Conservation (phyloP, 2,888 invertebrate species). For the Physocephala rufipes region DNA sequence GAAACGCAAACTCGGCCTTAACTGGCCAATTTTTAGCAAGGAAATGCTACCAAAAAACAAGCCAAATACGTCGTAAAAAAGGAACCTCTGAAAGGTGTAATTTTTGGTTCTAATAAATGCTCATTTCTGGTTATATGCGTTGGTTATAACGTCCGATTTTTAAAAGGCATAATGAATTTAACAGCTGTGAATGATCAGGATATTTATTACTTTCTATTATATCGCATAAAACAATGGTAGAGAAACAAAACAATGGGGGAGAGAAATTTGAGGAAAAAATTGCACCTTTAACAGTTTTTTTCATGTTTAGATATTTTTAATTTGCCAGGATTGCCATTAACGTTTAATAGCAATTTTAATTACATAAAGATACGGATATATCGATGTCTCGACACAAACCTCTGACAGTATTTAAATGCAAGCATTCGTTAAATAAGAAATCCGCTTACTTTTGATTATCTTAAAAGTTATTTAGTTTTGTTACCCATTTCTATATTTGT, state of each 20-base stretch:
- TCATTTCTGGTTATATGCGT: conserved; percentile 28
- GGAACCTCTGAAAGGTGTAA: conserved; percentile 41
- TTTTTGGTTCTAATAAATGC: conserved; percentile 30
- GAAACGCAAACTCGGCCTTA: conserved; percentile 30
- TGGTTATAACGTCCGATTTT: conserved; percentile 2
- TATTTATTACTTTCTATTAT: conserved; percentile 30
- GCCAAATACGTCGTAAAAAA: conserved; percentile 21
- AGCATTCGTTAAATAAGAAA: too few relatives aligned
- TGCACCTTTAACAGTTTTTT: conserved; percentile 20
- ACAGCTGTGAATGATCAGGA: conserved; percentile 26
- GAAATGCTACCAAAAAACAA: conserved; percentile 34
- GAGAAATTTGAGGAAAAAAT: conserved; percentile 5
- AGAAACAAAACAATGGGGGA: neutral
- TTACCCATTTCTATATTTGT: too few relatives aligned
- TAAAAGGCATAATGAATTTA: conserved; percentile 15
- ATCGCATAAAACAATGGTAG: neutral
- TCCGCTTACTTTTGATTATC: too few relatives aligned
- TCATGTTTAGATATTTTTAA: neutral
- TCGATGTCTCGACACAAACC: too few relatives aligned
- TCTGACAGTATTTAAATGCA: too few relatives aligned
- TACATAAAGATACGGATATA: too few relatives aligned
- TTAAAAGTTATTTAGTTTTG: too few relatives aligned
- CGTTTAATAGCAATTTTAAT: too few relatives aligned
- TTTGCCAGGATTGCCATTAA: too few relatives aligned
- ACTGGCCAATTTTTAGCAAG: conserved; percentile 43